Evolutionary conservation across 2,113 vertebrate species (phyloP).

Genomic region (Protomyctophum bolini): DNA sequence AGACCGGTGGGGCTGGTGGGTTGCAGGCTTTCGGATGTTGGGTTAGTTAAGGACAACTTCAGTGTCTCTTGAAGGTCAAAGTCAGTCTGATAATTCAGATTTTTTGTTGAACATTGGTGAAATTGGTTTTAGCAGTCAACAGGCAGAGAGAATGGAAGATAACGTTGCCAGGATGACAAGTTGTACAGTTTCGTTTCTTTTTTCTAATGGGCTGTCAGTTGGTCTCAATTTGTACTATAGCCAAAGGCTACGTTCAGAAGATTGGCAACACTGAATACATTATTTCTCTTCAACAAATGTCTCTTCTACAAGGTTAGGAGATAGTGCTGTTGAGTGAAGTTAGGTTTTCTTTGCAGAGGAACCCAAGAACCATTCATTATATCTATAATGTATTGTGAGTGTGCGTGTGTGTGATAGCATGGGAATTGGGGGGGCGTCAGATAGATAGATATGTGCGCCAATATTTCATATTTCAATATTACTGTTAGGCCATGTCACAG

Average conservation of each 20-base stretch:
- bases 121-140: conserved; percentile 24
- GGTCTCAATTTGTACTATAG: conserved; percentile 38
- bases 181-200: conserved; percentile 24
- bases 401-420: too few relatives aligned
- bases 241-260: conserved; percentile 25
- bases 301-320: background rate
- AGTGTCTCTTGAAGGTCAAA: background rate
- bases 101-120: too few relatives aligned
- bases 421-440: too few relatives aligned
- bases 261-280: conserved; percentile 46
- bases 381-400: background rate
- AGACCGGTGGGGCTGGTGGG: background rate
- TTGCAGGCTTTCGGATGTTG: background rate
- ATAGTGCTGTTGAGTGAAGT: background rate
- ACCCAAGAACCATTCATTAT: too few relatives aligned
- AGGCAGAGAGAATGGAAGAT: background rate
- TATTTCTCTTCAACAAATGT: conserved; percentile 35
- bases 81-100: background rate
- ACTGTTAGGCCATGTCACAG: too few relatives aligned
- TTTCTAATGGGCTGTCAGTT: conserved; percentile 43
- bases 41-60: background rate
- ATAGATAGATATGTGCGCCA: background rate
- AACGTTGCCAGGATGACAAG: background rate
- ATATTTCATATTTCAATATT: background rate
- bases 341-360: background rate